Evolutionary conservation across 2,888 invertebrate genomes (phyloP).

Genomic region (Periphyllus acericola): DNA sequence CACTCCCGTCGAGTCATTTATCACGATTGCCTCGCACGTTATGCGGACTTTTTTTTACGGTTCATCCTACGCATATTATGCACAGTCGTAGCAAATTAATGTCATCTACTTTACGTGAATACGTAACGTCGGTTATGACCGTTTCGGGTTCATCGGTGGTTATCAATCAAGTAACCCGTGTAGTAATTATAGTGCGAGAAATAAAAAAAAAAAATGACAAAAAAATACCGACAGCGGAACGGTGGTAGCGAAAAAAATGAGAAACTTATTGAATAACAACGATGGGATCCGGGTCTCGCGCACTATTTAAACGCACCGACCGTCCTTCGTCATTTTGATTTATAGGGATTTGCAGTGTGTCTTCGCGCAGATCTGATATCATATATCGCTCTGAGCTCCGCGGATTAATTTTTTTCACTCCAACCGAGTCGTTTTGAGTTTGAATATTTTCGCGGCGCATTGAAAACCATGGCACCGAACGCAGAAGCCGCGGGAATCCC

Average conservation of each 20-base stretch:
- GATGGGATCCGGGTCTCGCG: not conserved
- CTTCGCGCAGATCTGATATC: not conserved
- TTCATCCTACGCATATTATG: not conserved
- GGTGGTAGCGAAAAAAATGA: not conserved
- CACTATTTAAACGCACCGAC: constrained; percentile 14
- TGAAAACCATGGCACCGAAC: constrained; percentile 41
- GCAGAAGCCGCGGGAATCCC: not conserved
- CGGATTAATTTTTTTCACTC: not conserved
- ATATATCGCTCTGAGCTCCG: not conserved
- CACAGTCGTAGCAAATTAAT: not conserved
- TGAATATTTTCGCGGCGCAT: not conserved
- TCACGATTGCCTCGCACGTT: not conserved
- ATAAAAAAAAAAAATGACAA: not conserved
- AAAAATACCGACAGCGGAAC: no score
- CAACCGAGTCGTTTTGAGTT: not conserved
- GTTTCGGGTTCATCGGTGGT: not conserved
- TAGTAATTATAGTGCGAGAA: not conserved
- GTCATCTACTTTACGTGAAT: not conserved
- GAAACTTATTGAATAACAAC: constrained; percentile 2
- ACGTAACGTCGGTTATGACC: not conserved
- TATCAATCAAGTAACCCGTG: not conserved
- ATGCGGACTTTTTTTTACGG: not conserved
- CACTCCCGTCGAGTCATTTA: no score
- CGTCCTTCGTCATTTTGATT: not conserved
- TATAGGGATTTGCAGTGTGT: constrained; percentile 8